Base-by-base conservation (phyloP, 2,797 vertebrate genomes). In the Esox masquinongy region DNA sequence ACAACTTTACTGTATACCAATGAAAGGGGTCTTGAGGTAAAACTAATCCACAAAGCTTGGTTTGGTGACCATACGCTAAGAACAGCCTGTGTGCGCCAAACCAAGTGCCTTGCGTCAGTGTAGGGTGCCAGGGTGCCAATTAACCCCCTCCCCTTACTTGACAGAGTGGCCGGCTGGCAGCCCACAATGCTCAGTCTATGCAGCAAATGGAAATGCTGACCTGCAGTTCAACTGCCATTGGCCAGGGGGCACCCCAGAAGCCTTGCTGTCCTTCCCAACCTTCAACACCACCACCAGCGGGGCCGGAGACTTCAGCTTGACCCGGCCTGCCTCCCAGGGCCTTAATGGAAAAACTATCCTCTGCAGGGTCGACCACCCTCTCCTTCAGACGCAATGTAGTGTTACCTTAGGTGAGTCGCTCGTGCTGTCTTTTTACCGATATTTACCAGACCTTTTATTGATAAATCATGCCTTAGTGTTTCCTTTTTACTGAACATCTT, bases 141-240 rank as follows among this genome's bases (percentile, higher is more conserved):
- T 39, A 19, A 0, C 14, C 14, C 16, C 29, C 39, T 61, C 73
- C 74, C 3, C 70, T 24, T 24, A 36, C 5, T 26, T 75, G 26
- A 24, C 87, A 96, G 95, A 93, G 78, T 90, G n/a, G 36, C 94
- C 84, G 0, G 1, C 0, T 12, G 93, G 68, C 3, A 74, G 24
- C 24, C 94, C 92, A 0, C 2, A 53, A 5, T 96, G 95, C 78
- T 94, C 91, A 0, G 86, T 96, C 7, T 74, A 83, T 70, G 80
- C 90, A 0, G 81, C 77, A 15, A 75, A 79, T 0, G 88, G 75
- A 43, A 78, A 78, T 31, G 36, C 63, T 0, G 50, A 80, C 26
- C 90, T 96, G 79, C 93, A 79, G 83, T 95, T 94, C 68, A 66
- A 4, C 67, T 96, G 95, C 80, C 50, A 19, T 9, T 96, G 94